phyloP scores from a whole-genome alignment of 2,888 invertebrate species.

The Trichogramma evanescens region DNA sequence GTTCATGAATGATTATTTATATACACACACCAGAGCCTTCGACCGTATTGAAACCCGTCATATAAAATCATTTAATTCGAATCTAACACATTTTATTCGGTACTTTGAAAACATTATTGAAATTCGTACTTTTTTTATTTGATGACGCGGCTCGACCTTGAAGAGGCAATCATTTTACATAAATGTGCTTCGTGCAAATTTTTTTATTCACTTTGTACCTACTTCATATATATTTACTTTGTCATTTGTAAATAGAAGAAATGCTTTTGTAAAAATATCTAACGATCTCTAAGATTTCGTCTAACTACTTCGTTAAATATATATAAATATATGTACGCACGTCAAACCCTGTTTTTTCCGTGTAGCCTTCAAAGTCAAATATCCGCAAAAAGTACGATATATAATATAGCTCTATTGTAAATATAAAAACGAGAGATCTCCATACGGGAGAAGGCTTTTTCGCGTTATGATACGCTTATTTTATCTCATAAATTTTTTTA shows the following conservation, averaged over 20 bases:
- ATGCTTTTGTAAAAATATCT: conserved; percentile 15
- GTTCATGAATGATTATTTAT: conserved; percentile 32
- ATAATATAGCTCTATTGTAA: too few relatives aligned
- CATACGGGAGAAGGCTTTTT: too few relatives aligned
- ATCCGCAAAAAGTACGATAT: too few relatives aligned
- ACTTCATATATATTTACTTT: not conserved
- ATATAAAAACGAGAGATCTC: too few relatives aligned
- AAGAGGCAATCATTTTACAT: not conserved
- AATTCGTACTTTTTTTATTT: too few relatives aligned
- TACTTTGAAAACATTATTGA: not conserved
- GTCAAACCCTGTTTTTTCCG: too few relatives aligned
- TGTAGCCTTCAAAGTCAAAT: too few relatives aligned
- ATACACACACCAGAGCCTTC: conserved; percentile 22
- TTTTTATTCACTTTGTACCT: not conserved
- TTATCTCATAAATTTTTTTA: not conserved
- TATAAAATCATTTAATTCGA: too few relatives aligned
- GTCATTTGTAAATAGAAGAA: not conserved
- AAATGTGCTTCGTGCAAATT: not conserved
- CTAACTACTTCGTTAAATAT: not conserved
- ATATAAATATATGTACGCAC: not conserved
- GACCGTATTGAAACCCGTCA: conserved; percentile 17
- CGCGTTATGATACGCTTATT: too few relatives aligned
- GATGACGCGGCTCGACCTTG: not conserved
- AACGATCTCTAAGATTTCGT: conserved; percentile 9
- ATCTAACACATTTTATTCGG: not conserved